phyloP scores from a whole-genome alignment of 2,113 vertebrate species.

The Gallinago paraguaiae region DNA sequence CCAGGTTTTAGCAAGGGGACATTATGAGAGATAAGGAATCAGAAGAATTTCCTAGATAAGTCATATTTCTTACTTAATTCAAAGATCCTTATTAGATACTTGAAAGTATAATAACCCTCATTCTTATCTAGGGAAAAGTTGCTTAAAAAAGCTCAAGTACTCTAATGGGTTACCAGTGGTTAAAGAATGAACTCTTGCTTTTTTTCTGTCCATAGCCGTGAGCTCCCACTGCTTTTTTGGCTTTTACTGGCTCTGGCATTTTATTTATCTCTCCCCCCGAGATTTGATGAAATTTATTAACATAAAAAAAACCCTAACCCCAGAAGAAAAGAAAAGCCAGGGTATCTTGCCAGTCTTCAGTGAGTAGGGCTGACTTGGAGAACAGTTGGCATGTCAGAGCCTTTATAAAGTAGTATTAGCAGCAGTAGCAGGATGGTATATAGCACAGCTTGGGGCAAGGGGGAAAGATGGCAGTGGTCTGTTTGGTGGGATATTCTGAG shows the following conservation, averaged over 20 bases:
- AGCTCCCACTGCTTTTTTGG: not conserved
- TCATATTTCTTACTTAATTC: not conserved
- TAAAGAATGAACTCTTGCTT: not conserved
- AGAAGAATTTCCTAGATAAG: not conserved
- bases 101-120: not conserved
- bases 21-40: not conserved
- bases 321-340: not conserved
- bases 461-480: not conserved
- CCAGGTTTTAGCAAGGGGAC: not conserved
- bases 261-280: accelerated
- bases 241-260: not conserved
- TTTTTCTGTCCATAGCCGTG: not conserved
- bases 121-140: not conserved
- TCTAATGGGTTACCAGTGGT: not conserved
- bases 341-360: not conserved
- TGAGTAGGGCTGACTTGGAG: not conserved
- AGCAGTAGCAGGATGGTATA: not conserved
- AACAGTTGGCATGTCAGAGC: not conserved
- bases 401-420: not conserved
- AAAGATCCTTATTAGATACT: not conserved
- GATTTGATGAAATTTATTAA: not conserved
- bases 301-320: not conserved
- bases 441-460: not conserved
- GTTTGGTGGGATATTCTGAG: not conserved
- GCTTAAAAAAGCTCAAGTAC: not conserved